phyloP scores from a whole-genome alignment of 2,113 vertebrate genomes.

The Campylomormyrus tamandua region DNA sequence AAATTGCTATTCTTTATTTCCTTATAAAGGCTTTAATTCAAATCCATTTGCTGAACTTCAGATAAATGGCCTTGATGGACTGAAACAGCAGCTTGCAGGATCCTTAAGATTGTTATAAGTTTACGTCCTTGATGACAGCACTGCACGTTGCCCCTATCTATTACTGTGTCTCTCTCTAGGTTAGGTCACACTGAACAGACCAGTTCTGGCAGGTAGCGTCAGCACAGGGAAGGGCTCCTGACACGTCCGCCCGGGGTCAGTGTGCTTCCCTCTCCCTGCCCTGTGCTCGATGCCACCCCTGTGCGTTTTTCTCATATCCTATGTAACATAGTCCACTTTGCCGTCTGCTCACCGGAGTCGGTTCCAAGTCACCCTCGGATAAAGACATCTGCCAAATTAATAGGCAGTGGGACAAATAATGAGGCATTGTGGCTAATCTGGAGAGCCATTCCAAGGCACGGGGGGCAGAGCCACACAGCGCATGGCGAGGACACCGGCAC shows the following conservation, averaged over 20 bases:
- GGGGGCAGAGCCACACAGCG: background rate
- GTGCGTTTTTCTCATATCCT: background rate
- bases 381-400: conserved; percentile 12
- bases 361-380: background rate
- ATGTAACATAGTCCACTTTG: background rate
- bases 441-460: background rate
- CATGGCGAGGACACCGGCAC: background rate
- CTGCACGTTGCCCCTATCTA: background rate
- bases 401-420: conserved; percentile 4
- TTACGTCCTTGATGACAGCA: background rate
- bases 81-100: background rate
- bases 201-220: background rate
- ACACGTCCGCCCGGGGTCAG: background rate
- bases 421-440: background rate
- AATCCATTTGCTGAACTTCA: background rate
- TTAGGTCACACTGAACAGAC: background rate
- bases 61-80: background rate
- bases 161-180: background rate
- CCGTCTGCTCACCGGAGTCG: background rate
- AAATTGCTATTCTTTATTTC: background rate
- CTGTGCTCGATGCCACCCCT: background rate
- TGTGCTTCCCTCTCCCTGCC: background rate
- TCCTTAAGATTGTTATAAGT: background rate
- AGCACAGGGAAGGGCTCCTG: background rate
- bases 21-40: background rate